Evolutionary conservation across 2,797 vertebrate species (phyloP).

Genomic region (Kryptopterus vitreolus): DNA sequence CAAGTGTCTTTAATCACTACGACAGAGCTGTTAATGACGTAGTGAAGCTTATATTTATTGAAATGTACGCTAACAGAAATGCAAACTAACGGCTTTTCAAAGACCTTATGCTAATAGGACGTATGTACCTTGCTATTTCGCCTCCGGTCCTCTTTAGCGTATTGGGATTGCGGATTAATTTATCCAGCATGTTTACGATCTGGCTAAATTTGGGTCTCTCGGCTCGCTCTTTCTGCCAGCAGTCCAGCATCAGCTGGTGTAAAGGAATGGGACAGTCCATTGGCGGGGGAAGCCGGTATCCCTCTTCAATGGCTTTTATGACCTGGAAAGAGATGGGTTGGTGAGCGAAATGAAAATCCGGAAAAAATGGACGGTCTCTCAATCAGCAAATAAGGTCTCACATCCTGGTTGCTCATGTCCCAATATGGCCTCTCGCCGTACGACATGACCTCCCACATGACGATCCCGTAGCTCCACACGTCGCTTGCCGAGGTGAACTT

Average conservation of each 20-base stretch:
- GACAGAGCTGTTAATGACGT: not conserved
- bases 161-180: slow-evolving; percentile 96
- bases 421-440: slow-evolving; percentile 95
- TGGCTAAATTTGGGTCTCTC: slow-evolving; percentile 96
- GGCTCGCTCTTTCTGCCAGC: slow-evolving; percentile 95
- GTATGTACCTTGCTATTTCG: slow-evolving; percentile 81
- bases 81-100: not conserved
- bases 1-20: slow-evolving; percentile 28
- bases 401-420: slow-evolving; percentile 97
- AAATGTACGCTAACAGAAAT: not conserved
- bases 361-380: slow-evolving; percentile 2
- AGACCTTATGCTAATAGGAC: not conserved
- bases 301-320: slow-evolving; percentile 76
- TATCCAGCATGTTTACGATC: slow-evolving; percentile 98
- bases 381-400: slow-evolving; percentile 63
- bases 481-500: slow-evolving; percentile 95
- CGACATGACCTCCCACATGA: slow-evolving; percentile 99
- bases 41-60: slow-evolving; percentile 10
- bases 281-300: slow-evolving; percentile 92
- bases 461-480: slow-evolving; percentile 96
- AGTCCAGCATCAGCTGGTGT: slow-evolving; percentile 97
- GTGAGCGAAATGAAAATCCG: not conserved
- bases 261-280: slow-evolving; percentile 97
- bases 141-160: slow-evolving; percentile 92
- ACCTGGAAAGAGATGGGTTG: not conserved